Conservation (phyloP, 2,113 vertebrate species). For the Gymnobelideus leadbeateri region DNA sequence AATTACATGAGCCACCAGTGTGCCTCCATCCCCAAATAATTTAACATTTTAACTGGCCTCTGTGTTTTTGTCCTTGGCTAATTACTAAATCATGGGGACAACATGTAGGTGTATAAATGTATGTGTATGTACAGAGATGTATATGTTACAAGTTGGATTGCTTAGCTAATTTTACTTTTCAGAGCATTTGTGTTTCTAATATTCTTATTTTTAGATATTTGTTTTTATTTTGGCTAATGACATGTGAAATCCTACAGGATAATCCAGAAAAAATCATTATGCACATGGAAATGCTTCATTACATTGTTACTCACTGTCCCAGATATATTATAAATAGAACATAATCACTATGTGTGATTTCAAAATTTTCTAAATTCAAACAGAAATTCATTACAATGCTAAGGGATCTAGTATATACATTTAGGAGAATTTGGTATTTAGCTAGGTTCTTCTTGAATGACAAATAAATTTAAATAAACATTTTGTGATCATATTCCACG, state of each 20-base stretch:
- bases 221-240: slow-evolving; percentile 62
- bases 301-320: slow-evolving; percentile 60
- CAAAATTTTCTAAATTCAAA: slow-evolving; percentile 71
- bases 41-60: background rate
- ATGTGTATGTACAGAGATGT: too few relatives aligned
- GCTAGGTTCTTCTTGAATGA: background rate
- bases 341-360: slow-evolving; percentile 53
- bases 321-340: slow-evolving; percentile 62
- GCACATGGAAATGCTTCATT: slow-evolving; percentile 21
- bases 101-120: too few relatives aligned
- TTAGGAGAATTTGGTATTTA: background rate
- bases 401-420: slow-evolving; percentile 58
- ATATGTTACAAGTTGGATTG: too few relatives aligned
- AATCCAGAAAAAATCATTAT: slow-evolving; percentile 64
- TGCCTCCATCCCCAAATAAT: background rate
- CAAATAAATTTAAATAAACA: too few relatives aligned
- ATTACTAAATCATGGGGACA: background rate
- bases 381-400: slow-evolving; percentile 61
- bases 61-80: background rate
- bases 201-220: slow-evolving; percentile 14
- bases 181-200: slow-evolving; percentile 45
- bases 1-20: too few relatives aligned
- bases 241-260: background rate
- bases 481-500: too few relatives aligned
- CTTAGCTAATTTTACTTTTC: slow-evolving; percentile 30